Conservation (phyloP, 2,888 invertebrate species). For the Sussaba pulchella region DNA sequence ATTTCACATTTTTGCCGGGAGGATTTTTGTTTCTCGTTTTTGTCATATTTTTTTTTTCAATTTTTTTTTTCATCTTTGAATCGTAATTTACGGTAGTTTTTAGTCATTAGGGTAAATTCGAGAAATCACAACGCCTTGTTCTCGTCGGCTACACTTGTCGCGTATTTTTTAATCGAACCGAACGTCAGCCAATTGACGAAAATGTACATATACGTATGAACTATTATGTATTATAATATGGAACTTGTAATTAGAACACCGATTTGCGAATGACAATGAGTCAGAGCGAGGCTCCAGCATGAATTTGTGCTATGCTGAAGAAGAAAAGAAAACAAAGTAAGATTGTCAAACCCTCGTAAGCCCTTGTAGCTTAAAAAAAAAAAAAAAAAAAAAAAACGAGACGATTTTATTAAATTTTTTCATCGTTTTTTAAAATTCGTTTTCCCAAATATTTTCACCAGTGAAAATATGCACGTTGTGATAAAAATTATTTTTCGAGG, state of each 20-base stretch:
- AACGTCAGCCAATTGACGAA: constrained; percentile 54
- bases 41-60: neutral
- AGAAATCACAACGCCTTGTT: constrained; percentile 32
- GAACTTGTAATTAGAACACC: constrained; percentile 36
- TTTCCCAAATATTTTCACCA: constrained; percentile 67
- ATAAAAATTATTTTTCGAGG: constrained; percentile 70
- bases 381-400: constrained; percentile 9
- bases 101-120: constrained; percentile 41
- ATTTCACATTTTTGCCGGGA: constrained; percentile 65
- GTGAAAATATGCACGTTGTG: constrained; percentile 72
- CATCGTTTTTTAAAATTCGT: too few relatives aligned
- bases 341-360: constrained; percentile 18
- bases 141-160: constrained; percentile 37
- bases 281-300: constrained; percentile 35
- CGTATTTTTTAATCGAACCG: constrained; percentile 29
- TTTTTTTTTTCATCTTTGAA: too few relatives aligned
- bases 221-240: constrained; percentile 54
- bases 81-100: constrained; percentile 41
- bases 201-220: constrained; percentile 64
- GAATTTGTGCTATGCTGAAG: constrained; percentile 46
- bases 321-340: constrained; percentile 13
- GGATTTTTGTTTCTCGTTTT: constrained; percentile 3
- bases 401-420: constrained; percentile 49
- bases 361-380: constrained; percentile 18
- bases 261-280: constrained; percentile 36